These are phyloP conservation scores for Athene noctua DNA, from an alignment of 2,113 vertebrate genomes.

Conservation along the genomic window DNA sequence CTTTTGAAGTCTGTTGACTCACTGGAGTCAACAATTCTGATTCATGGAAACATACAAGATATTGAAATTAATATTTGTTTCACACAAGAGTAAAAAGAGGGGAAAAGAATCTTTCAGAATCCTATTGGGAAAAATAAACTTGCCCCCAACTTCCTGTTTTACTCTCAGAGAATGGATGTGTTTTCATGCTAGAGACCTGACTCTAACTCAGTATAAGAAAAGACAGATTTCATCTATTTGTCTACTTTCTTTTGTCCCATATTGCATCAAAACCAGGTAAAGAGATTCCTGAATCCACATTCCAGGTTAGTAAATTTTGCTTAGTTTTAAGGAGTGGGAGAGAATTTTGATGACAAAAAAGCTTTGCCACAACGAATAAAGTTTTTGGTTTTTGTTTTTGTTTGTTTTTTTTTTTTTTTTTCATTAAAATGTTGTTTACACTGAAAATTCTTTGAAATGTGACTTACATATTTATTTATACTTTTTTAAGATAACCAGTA, in stretches of 20 bases:
- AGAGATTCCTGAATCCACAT: neutral
- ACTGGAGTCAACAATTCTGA: neutral
- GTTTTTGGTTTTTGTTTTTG: too few species aligned
- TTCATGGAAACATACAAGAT: neutral
- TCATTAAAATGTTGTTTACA: neutral
- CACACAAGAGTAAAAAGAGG: neutral
- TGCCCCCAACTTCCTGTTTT: neutral
- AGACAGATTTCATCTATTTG: neutral
- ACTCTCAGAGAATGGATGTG: neutral
- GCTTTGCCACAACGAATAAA: neutral
- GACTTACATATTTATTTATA: neutral
- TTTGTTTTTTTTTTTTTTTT: too few species aligned
- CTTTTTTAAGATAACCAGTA: neutral
- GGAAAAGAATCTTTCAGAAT: neutral
- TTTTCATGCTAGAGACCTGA: neutral
- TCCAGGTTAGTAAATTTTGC: neutral
- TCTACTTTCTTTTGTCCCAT: neutral
- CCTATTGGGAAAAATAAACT: neutral
- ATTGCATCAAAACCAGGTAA: neutral
- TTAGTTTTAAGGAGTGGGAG: rapidly evolving
- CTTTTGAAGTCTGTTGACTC: neutral
- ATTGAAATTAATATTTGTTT: neutral
- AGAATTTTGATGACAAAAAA: neutral
- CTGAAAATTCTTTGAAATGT: neutral
- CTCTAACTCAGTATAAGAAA: neutral